Conservation (phyloP, 2,113 vertebrate genomes). For the Cryptotis parvus region DNA sequence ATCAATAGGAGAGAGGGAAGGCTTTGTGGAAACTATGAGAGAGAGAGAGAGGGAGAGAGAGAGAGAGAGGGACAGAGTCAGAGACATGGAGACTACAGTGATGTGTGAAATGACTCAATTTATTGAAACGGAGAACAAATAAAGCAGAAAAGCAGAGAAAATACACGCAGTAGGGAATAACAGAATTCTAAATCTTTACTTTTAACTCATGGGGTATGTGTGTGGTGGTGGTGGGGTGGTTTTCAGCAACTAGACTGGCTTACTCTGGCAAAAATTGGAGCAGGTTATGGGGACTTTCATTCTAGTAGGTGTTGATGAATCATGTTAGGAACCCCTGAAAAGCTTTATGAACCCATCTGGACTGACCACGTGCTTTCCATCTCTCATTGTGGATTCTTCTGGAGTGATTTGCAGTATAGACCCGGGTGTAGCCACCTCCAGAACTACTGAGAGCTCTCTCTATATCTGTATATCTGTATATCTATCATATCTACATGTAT, state of each 20-base stretch:
- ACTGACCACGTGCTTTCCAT: no score
- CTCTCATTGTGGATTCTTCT: no score
- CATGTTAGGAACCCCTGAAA: not conserved
- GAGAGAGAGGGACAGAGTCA: not conserved
- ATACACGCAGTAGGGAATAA: not conserved
- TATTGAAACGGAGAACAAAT: not conserved
- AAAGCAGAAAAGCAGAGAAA: conserved; percentile 1
- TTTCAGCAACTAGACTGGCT: not conserved
- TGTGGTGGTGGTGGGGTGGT: no score
- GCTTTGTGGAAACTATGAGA: not conserved
- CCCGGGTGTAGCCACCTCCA: no score
- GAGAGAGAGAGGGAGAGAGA: not conserved
- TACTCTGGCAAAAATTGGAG: not conserved
- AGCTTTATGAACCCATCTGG: not conserved
- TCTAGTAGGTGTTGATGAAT: not conserved
- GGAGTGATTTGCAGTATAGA: no score
- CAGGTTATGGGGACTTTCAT: not conserved
- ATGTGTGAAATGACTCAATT: not conserved
- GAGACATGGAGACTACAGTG: not conserved
- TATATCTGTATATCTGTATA: not conserved
- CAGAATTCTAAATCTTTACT: not conserved
- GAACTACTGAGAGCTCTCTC: no score
- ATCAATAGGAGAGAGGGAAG: not conserved
- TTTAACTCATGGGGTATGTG: not conserved
- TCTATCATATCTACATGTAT: not conserved